Percentiles rank a stretch among this genome's conserved stretches.
Conservation (phyloP, 35 echinoderm and acorn worm species). For the Stichopus chloronotus region DNA sequence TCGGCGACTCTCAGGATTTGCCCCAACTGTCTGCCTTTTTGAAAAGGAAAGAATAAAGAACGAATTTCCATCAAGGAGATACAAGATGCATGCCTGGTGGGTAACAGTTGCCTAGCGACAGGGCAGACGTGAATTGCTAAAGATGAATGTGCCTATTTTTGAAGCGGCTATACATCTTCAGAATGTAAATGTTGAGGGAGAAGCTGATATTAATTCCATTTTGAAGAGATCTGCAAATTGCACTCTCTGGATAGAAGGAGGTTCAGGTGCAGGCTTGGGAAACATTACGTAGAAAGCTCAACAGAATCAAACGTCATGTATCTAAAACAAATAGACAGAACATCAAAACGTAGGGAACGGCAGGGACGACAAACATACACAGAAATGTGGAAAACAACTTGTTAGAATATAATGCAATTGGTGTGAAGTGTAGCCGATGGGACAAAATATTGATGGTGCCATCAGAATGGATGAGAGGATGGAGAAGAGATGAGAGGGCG, state of each 20-base stretch:
- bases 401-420: too few species aligned
- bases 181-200: not conserved
- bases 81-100: not conserved
- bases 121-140: not conserved
- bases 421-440: too few species aligned
- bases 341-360: too few species aligned
- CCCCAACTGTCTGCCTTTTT: not conserved
- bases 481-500: too few species aligned
- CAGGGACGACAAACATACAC: too few species aligned
- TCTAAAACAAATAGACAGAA: too few species aligned
- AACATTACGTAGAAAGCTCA: not conserved
- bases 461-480: too few species aligned
- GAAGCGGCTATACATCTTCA: not conserved
- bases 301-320: not conserved
- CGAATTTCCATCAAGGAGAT: not conserved
- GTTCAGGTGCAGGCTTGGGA: not conserved
- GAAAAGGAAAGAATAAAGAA: not conserved
- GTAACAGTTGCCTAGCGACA: slow-evolving; percentile 1
- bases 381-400: too few species aligned
- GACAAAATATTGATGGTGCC: too few species aligned
- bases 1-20: not conserved
- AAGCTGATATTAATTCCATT: not conserved
- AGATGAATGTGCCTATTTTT: not conserved
- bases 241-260: not conserved
- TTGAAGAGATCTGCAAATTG: not conserved